These are phyloP conservation scores for Taenaris catops DNA, from an alignment of 2,888 invertebrate species.

Conservation along the genomic window DNA sequence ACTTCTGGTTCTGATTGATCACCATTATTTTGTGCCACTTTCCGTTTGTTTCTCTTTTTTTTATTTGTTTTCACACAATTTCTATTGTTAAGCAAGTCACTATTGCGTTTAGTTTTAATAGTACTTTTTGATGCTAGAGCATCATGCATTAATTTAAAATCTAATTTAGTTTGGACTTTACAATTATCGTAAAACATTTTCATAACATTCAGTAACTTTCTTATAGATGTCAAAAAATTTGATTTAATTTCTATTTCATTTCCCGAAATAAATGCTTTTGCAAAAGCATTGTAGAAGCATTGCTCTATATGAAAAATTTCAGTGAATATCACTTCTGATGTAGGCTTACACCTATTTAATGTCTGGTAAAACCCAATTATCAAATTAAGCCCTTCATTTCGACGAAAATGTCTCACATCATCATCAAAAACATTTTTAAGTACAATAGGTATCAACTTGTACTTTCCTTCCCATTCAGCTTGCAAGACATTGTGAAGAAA, in stretches of 20 bases:
- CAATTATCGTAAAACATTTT: constrained; percentile 64
- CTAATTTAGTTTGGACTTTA: constrained; percentile 45
- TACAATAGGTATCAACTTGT: constrained; percentile 77
- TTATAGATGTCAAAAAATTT: constrained; percentile 76
- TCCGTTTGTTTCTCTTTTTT: constrained; percentile 56
- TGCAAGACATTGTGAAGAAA: constrained; percentile 83
- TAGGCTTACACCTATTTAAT: constrained; percentile 65
- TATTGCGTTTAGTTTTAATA: constrained; percentile 37
- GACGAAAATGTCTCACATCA: constrained; percentile 82
- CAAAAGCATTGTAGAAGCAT: constrained; percentile 58
- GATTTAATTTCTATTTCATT: constrained; percentile 70
- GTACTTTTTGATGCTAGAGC: constrained; percentile 41
- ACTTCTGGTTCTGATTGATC: constrained; percentile 34
- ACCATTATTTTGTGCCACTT: constrained; percentile 44
- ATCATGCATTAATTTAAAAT: constrained; percentile 36
- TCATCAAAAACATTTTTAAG: constrained; percentile 80
- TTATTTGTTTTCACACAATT: constrained; percentile 30
- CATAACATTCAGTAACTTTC: constrained; percentile 73
- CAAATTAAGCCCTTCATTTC: constrained; percentile 84
- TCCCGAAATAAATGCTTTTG: constrained; percentile 50
- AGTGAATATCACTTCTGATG: constrained; percentile 39
- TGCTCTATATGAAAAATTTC: constrained; percentile 64
- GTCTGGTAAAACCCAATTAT: constrained; percentile 83
- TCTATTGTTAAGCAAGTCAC: constrained; percentile 28
- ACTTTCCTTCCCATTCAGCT: constrained; percentile 83